Evolutionary conservation across 1,140 invertebrate species (phyloP), one percentile per base, ranked within the genome.

Genomic region (Drosophila punjabiensis): DNA sequence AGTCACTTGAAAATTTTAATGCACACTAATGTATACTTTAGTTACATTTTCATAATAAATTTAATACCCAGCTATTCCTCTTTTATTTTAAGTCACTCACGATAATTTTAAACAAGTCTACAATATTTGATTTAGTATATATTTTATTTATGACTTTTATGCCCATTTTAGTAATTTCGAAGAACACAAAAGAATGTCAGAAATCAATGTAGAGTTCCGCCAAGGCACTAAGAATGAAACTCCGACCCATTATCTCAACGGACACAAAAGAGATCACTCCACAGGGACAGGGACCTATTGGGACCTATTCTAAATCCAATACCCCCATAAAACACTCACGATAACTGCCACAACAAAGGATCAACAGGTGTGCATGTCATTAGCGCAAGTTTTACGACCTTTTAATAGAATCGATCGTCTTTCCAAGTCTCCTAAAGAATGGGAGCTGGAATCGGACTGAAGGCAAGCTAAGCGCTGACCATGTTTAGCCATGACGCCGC

Each of bases 331-430:
- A 84, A 67, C 37, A 76, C 43, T 28, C 33, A 68, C 32, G 69
- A 74, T 74, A 74, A 50, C 70, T 61, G 69, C 47, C 43, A 74
- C 68, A 85, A 89, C 82, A 90, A 90, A 90, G 86, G 86, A 90
- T 78, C 86, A 82, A 90, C 86, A 90, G 86, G 86, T 90, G 86
- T 90, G 86, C 87, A 64, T 82, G 67, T 85, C 81, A 85, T 89
- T 89, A 89, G 81, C 24, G 50, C 69, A 69, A 67, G 67, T 85
- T 86, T 81, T 89, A 90, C 68, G 82, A 50, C 41, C 65, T 78
- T 90, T 85, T 90, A 90, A 89, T 89, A 89, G 85, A 89, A 89
- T 71, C 70, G 74, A 81, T 86, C 35, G 79, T 39, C 53, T 52
- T 28, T 1, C 43, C 56, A 56, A 73, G 55, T 60, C 32, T 20